Base-by-base conservation (phyloP, 2,888 invertebrate genomes). In the Atethmia centrago region DNA sequence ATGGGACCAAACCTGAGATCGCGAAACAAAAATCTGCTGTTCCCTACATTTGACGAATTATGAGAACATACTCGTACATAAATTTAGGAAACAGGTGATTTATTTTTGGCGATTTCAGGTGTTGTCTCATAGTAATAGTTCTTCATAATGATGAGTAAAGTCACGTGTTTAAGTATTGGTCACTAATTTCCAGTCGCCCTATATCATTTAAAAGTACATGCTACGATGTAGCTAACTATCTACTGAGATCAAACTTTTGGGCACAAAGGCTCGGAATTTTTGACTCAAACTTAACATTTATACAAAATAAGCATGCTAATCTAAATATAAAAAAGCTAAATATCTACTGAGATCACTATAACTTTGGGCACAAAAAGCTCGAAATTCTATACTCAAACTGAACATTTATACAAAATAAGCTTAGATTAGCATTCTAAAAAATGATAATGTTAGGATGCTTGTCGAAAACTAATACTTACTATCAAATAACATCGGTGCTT, bases 401-500 rank as follows among this genome's bases (percentile, higher is more conserved):
- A 47, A 49, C 9, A 31, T n/a, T 10, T 31, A 31, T 3, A n/a
- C 10, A 19, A 61, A 10, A 40, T 40, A 19, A 5, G 36, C 36
- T 2, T 36, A 40, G 0, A 36, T 5, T 7, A 21, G 19, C 16
- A 62, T 25, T 7, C 2, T 10, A 12, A 62, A 19, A 7, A 62
- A 45, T 16, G 25, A 19, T 36, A 12, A 62, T 3, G 45, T 63
- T 70, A 19, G 21, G 47, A 19, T 42, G 9, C 21, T 74, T 25
- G 31, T 49, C 8, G 10, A 49, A 61, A 55, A 40, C n/a, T 5
- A 42, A 16, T 45, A 36, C 36, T 28, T 12, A 78, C 31, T 36
- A 42, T 79, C 65, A 28, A 62, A 58, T 19, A 65, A 74, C 63
- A 68, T 69, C 64, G 77, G 79, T 81, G 81, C 76, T 86, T 84